phyloP scores from a whole-genome alignment of 2,888 invertebrate genomes.

The Hypena proboscidalis region DNA sequence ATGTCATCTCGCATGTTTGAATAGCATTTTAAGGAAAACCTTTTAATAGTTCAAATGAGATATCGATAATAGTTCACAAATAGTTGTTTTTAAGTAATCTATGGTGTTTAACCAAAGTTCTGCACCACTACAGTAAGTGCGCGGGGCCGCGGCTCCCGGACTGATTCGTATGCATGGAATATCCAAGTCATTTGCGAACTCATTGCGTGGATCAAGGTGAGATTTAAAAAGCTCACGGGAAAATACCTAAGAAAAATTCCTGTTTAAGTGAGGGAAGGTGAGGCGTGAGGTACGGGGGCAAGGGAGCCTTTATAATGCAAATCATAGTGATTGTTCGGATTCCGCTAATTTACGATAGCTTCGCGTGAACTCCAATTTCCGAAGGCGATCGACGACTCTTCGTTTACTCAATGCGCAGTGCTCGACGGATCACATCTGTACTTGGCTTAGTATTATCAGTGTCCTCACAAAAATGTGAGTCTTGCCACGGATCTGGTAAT shows the following conservation, averaged over 20 bases:
- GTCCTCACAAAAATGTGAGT: too few relatives aligned
- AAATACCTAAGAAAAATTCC: slow-evolving; percentile 36
- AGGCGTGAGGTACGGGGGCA: slow-evolving; percentile 13
- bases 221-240: slow-evolving; percentile 57
- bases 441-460: too few relatives aligned
- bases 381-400: slow-evolving; percentile 13
- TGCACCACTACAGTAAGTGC: too few relatives aligned
- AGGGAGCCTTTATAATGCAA: slow-evolving; percentile 59
- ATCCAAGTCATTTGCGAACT: slow-evolving; percentile 68
- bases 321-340: slow-evolving; percentile 60
- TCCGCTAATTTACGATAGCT: slow-evolving; percentile 54
- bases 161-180: slow-evolving; percentile 70
- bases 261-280: neutral
- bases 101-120: too few relatives aligned
- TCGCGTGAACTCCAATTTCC: slow-evolving; percentile 29
- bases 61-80: too few relatives aligned
- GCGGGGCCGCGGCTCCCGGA: neutral
- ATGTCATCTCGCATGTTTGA: too few relatives aligned
- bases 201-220: slow-evolving; percentile 66
- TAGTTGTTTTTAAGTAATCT: too few relatives aligned
- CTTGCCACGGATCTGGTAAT: too few relatives aligned
- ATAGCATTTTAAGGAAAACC: too few relatives aligned
- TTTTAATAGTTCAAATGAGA: too few relatives aligned
- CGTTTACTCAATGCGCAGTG: too few relatives aligned
- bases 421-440: too few relatives aligned